A percentile compares a stretch with the other conserved stretches of the same genome.
Evolutionary conservation across 2,797 vertebrate genomes (phyloP).

Genomic region (Siniperca obscura): DNA sequence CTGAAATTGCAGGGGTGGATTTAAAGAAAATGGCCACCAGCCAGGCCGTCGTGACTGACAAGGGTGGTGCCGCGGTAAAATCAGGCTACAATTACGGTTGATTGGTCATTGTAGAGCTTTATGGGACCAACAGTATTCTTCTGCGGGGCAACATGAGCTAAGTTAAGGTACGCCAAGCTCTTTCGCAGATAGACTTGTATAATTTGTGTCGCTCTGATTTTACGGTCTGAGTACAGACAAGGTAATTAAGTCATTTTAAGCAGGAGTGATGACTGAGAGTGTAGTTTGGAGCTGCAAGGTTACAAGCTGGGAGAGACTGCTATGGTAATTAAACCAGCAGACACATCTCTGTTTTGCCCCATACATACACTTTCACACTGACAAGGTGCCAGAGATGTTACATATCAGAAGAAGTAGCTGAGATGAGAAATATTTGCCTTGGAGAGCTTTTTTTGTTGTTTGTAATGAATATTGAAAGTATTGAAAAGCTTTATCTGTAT

Average conservation of each 20-base stretch:
- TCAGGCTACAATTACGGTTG: slow-evolving; percentile 74
- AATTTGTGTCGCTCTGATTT: slow-evolving; percentile 54
- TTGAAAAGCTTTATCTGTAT: neutral
- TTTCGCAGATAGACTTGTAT: slow-evolving; percentile 19
- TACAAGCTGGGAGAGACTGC: slow-evolving; percentile 52
- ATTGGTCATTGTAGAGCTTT: slow-evolving; percentile 67
- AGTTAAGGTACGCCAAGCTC: neutral
- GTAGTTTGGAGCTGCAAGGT: slow-evolving; percentile 40
- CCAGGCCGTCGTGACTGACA: slow-evolving; percentile 55
- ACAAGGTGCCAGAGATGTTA: neutral
- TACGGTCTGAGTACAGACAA: slow-evolving; percentile 40
- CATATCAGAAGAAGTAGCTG: neutral
- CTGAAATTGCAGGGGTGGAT: slow-evolving; percentile 71
- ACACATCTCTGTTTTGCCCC: slow-evolving; percentile 12
- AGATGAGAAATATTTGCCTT: neutral
- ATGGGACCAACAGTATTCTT: slow-evolving; percentile 60
- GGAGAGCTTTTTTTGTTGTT: neutral
- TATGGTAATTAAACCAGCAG: slow-evolving; percentile 38
- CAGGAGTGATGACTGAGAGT: slow-evolving; percentile 34
- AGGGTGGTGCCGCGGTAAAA: slow-evolving; percentile 62
- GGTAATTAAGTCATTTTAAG: slow-evolving; percentile 66
- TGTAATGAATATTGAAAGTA: neutral
- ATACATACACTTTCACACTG: slow-evolving; percentile 26
- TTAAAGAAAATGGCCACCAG: slow-evolving; percentile 66
- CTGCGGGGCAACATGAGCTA: slow-evolving; percentile 23